Evolutionary conservation across 1,140 invertebrate species (phyloP).

Genomic region (Drosophila mayri): DNA sequence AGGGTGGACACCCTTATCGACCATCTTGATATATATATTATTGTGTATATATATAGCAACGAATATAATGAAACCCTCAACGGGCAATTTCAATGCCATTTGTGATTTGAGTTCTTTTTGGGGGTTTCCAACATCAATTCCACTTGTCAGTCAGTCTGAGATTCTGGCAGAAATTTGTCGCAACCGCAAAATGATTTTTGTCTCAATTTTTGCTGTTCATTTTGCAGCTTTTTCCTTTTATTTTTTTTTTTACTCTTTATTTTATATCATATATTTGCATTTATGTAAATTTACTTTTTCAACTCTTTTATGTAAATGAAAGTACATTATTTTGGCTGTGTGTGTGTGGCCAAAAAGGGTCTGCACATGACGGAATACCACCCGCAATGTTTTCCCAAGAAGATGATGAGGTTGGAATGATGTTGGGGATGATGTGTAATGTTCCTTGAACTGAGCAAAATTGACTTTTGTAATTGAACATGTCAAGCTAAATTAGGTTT

Average conservation of each 20-base stretch:
- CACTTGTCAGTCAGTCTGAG: slow-evolving; percentile 13
- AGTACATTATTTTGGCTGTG: slow-evolving; percentile 12
- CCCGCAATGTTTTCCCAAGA: slow-evolving; percentile 5
- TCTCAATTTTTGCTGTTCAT: slow-evolving; percentile 16
- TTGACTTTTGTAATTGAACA: slow-evolving; percentile 40
- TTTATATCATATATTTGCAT: slow-evolving; percentile 13
- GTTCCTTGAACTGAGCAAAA: slow-evolving; percentile 10
- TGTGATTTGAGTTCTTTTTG: slow-evolving; percentile 18
- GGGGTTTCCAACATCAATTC: slow-evolving; percentile 9
- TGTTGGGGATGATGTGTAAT: slow-evolving; percentile 11
- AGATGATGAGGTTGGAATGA: background rate
- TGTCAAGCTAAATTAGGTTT: slow-evolving; percentile 10
- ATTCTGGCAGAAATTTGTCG: slow-evolving; percentile 20
- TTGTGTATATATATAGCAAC: background rate
- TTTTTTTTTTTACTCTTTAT: slow-evolving; percentile 9
- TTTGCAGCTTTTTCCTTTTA: slow-evolving; percentile 10
- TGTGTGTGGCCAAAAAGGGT: slow-evolving; percentile 21
- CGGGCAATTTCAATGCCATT: slow-evolving; percentile 36
- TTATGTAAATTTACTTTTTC: slow-evolving; percentile 36
- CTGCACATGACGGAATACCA: slow-evolving; percentile 23
- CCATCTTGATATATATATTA: slow-evolving; percentile 16
- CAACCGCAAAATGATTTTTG: slow-evolving; percentile 33
- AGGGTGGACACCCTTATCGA: slow-evolving; percentile 12
- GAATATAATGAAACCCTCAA: slow-evolving; percentile 17
- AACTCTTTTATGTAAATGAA: slow-evolving; percentile 41